Percentiles rank a stretch among this genome's conserved stretches.
phyloP scores from a whole-genome alignment of 2,797 vertebrate species.

The Lemur catta region DNA sequence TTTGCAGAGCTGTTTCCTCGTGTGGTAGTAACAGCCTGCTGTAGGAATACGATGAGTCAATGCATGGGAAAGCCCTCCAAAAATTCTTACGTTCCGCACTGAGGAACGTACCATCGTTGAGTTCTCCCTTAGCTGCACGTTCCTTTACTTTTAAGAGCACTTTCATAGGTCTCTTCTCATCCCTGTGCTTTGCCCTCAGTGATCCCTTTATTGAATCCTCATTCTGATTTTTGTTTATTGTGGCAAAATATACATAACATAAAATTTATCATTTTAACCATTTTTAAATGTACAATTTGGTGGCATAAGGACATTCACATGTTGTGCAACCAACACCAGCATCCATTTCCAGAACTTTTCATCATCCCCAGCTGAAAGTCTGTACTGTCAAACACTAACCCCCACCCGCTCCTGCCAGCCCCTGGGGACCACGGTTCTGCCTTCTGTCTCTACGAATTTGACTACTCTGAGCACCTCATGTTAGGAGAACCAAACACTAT shows the following conservation, averaged over 20 bases:
- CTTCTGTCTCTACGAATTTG: not conserved
- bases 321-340: not conserved
- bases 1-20: not conserved
- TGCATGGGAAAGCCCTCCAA: not conserved
- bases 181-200: not conserved
- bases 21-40: not conserved
- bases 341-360: not conserved
- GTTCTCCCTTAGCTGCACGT: not conserved
- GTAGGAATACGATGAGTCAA: not conserved
- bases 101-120: not conserved
- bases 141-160: not conserved
- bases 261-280: not conserved
- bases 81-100: not conserved
- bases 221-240: not conserved
- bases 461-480: not conserved
- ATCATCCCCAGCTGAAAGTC: not conserved
- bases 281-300: not conserved
- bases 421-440: not conserved
- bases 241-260: not conserved
- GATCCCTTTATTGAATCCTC: not conserved
- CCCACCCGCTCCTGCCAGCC: too few relatives aligned
- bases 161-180: not conserved
- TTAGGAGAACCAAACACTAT: not conserved
- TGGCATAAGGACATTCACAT: not conserved
- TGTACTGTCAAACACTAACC: not conserved